Evolutionary conservation across 2,113 vertebrate species (phyloP).

Genomic region (Rhinichthys klamathensis): DNA sequence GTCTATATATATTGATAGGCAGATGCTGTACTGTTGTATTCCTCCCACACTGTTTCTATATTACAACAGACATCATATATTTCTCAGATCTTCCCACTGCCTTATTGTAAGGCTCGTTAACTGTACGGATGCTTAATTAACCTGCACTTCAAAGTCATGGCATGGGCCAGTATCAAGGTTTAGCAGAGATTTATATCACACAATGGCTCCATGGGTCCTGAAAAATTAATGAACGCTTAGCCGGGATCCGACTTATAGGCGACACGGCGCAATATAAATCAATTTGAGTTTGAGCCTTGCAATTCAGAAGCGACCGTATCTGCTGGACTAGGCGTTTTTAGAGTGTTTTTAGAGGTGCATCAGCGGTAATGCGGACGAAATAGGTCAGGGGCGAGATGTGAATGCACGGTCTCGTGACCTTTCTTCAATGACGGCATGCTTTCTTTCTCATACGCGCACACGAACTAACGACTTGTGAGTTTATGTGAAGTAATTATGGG

Average conservation of each 20-base stretch:
- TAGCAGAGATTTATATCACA: constrained; percentile 68
- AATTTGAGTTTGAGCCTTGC: constrained; percentile 55
- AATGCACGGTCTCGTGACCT: background rate
- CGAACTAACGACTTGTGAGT: constrained; percentile 46
- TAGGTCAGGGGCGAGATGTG: constrained; percentile 10
- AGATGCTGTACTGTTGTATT: constrained; percentile 1
- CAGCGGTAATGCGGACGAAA: constrained; percentile 32
- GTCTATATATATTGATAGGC: constrained; percentile 19
- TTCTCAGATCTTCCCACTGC: constrained; percentile 61
- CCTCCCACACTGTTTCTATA: constrained; percentile 50
- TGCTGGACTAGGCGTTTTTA: constrained; percentile 60
- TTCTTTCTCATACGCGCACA: constrained; percentile 8
- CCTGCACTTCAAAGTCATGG: constrained; percentile 70
- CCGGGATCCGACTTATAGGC: constrained; percentile 63
- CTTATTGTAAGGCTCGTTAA: constrained; percentile 71
- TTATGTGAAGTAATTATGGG: constrained; percentile 54
- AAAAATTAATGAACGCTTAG: constrained; percentile 73
- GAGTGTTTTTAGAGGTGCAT: constrained; percentile 47
- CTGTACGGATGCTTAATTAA: constrained; percentile 70
- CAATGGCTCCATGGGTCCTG: constrained; percentile 62
- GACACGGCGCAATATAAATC: constrained; percentile 63
- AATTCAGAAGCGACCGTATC: constrained; percentile 50
- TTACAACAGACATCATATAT: constrained; percentile 61
- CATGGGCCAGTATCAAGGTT: constrained; percentile 56
- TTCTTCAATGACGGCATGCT: constrained; percentile 24